These are phyloP conservation scores for Achlya flavicornis DNA, from an alignment of 2,888 invertebrate genomes.

Conservation along the genomic window DNA sequence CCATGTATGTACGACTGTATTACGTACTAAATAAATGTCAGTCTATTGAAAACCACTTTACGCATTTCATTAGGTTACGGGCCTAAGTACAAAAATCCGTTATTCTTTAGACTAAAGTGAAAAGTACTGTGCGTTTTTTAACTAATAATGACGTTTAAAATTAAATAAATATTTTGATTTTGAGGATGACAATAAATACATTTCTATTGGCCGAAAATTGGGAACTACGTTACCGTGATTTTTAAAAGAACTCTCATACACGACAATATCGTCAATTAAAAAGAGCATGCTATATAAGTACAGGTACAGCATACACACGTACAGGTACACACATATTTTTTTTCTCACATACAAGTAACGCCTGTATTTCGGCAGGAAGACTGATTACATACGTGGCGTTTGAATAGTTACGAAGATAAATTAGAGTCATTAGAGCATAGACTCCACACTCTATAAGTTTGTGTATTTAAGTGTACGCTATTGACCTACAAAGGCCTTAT, in stretches of 20 bases:
- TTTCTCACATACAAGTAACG: constrained; percentile 3
- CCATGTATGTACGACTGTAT: too few relatives aligned
- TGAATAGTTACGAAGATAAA: constrained; percentile 50
- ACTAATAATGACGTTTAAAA: too few relatives aligned
- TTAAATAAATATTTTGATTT: too few relatives aligned
- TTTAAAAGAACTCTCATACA: not conserved
- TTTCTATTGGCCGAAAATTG: too few relatives aligned
- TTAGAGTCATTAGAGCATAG: constrained; percentile 44
- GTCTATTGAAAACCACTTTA: too few relatives aligned
- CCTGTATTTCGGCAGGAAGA: constrained; percentile 11
- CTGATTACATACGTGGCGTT: constrained; percentile 26
- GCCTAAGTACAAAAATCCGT: too few relatives aligned
- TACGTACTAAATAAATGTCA: too few relatives aligned
- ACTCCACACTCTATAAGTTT: constrained; percentile 14
- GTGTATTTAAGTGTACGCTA: constrained; percentile 28
- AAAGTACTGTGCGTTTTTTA: too few relatives aligned
- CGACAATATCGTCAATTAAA: not conserved
- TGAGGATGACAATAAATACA: too few relatives aligned
- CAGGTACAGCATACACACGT: not conserved
- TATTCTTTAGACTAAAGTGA: too few relatives aligned
- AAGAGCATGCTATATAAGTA: not conserved
- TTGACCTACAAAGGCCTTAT: constrained; percentile 28
- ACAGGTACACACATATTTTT: not conserved
- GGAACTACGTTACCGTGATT: too few relatives aligned
- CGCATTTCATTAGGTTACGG: too few relatives aligned